Conservation (phyloP, 2,797 vertebrate genomes). For the Gymnocypris eckloni region DNA sequence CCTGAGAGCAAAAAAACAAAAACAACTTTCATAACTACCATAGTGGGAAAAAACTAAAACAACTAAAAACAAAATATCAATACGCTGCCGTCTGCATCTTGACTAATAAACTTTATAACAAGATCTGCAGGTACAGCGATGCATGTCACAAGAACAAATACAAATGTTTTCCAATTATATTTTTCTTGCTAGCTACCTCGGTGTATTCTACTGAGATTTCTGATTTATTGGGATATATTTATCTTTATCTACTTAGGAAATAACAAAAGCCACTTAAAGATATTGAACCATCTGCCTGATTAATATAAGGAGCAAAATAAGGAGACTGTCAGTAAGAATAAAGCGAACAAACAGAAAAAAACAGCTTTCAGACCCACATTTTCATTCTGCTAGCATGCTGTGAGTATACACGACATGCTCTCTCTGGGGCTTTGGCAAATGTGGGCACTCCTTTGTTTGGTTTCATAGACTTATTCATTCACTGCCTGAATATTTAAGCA, state of each 20-base stretch:
- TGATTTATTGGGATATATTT: not conserved
- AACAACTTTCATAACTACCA: not conserved
- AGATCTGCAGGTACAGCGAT: constrained; percentile 9
- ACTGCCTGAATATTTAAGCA: constrained; percentile 38
- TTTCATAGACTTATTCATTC: constrained; percentile 38
- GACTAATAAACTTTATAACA: constrained; percentile 28
- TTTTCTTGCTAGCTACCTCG: not conserved
- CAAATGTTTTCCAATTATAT: not conserved
- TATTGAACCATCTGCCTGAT: constrained; percentile 37
- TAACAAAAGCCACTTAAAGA: constrained; percentile 22
- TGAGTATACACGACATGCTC: constrained; percentile 23
- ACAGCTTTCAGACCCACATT: constrained; percentile 6
- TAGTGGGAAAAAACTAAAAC: not conserved
- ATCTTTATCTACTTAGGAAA: constrained; percentile 19
- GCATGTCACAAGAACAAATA: not conserved
- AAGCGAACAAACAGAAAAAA: constrained; percentile 5
- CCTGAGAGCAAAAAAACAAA: not conserved
- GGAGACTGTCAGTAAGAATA: constrained; percentile 1
- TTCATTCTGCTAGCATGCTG: constrained; percentile 11
- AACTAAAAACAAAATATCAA: not conserved
- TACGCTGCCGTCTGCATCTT: not conserved
- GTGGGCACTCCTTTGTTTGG: constrained; percentile 41
- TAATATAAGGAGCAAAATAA: constrained; percentile 8
- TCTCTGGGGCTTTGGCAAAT: constrained; percentile 19
- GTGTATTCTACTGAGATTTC: constrained; percentile 18